Base-by-base conservation (phyloP, 2,797 vertebrate genomes). In the Oreochromis grahami region DNA sequence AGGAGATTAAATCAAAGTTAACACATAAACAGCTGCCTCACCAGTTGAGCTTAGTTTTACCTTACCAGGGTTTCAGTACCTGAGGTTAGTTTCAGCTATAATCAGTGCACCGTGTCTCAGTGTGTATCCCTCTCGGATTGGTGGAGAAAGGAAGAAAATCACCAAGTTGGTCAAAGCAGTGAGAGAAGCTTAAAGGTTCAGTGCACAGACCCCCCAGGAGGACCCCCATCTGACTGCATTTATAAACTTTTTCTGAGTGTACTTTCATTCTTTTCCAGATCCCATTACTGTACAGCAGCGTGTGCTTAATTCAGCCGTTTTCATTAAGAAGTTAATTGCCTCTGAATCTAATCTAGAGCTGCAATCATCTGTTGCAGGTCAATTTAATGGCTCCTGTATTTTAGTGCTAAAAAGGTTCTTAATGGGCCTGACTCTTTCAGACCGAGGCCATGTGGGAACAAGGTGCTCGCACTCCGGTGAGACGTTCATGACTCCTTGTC, bases 301-400 rank as follows among this genome's bases (percentile, higher is more conserved):
- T 60, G 51, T 5, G 72, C 52, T 36, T 65, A 24, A 55, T 48
- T 21, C 72, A 63, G 63, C 55, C 6, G 1, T 55, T 53, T 79
- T 72, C 26, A 72, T 72, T 72, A 72, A 72, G 9, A 48, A 0
- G 24, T 72, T 72, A 7, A 72, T 45, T 5, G 0, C 29, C 51
- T 51, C 32, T 82, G 77, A 78, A 85, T 63, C 55, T 85, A 48
- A 89, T 89, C 80, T 84, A 1, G 50, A 80, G n/a, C 65, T 84
- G 63, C 21, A 4, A 53, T 89, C 78, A 60, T 81, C 56, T 68
- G 88, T 80, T 80, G 26, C 77, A 43, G 84, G 81, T 50, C 50
- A 2, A 48, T 87, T 86, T 82, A 88, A 84, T 14, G 79, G 78
- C 78, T 80, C 13, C 78, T 85, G 79, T 52, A 3, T 63, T 86